phyloP scores from a whole-genome alignment of 2,113 vertebrate genomes.

The Synchiropus splendidus region DNA sequence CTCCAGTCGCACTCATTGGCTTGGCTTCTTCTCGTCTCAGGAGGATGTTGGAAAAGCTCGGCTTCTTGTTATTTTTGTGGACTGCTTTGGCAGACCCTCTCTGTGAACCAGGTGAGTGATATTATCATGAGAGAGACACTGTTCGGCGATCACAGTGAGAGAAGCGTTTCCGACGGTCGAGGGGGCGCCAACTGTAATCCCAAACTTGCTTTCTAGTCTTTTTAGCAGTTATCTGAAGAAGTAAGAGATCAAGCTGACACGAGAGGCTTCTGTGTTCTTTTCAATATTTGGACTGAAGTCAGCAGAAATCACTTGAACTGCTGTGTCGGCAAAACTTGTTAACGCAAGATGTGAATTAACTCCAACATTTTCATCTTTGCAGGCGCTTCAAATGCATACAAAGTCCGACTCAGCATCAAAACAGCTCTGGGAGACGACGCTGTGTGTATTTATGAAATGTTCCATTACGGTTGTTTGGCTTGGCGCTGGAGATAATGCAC shows the following conservation, averaged over 20 bases:
- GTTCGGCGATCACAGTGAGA: too few species aligned
- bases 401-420: slow-evolving; percentile 87
- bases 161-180: too few species aligned
- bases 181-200: too few species aligned
- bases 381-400: slow-evolving; percentile 74
- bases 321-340: too few species aligned
- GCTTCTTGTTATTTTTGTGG: slow-evolving; percentile 49
- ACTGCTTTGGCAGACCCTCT: slow-evolving; percentile 34
- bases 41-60: slow-evolving; percentile 62
- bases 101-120: slow-evolving; percentile 65
- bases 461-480: not conserved
- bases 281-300: too few species aligned
- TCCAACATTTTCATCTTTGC: slow-evolving; percentile 28
- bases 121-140: too few species aligned
- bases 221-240: not conserved
- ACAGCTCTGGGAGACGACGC: slow-evolving; percentile 79
- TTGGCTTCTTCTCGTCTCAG: slow-evolving; percentile 32
- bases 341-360: too few species aligned
- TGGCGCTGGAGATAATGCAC: not conserved
- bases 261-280: not conserved
- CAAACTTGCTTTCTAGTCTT: not conserved
- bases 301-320: too few species aligned
- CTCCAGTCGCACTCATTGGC: slow-evolving; percentile 14
- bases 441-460: slow-evolving; percentile 68
- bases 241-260: not conserved